Conservation (phyloP, 2,113 vertebrate genomes). For the cat (Felis catus) region F.catus_Fca126_mat1.0 CM031418.1:140035001-140035500, state of each 20-base stretch:
- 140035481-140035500: fast-evolving
- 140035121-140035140: fast-evolving
- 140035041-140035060: fast-evolving
- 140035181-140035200: fast-evolving
- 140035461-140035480: fast-evolving
- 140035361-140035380: fast-evolving
- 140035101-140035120: fast-evolving
- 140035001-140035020: background rate
- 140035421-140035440: background rate
- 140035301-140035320: fast-evolving
- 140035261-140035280: fast-evolving
- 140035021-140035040: fast-evolving
- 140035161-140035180: fast-evolving
- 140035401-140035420: background rate
- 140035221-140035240: fast-evolving
- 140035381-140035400: fast-evolving
- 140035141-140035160: fast-evolving
- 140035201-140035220: fast-evolving
- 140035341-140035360: fast-evolving
- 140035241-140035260: fast-evolving
- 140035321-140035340: fast-evolving
- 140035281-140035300: fast-evolving
- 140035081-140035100: fast-evolving
- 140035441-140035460: fast-evolving
- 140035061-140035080: fast-evolving